phyloP scores from a whole-genome alignment of 2,113 vertebrate species.

The Perca flavescens region DNA sequence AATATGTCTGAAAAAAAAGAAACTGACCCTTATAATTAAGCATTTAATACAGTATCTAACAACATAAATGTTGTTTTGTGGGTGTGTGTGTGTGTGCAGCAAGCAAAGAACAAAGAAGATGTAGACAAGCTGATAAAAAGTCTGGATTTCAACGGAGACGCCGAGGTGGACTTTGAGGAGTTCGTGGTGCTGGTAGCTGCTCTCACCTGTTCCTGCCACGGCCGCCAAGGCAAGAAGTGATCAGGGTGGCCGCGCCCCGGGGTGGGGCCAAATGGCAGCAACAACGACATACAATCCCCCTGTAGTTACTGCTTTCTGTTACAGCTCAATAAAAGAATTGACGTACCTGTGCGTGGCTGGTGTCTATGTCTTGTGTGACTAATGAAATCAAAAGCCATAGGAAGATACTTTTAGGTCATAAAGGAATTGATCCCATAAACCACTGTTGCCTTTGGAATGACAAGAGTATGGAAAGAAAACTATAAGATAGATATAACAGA shows the following conservation, averaged over 20 bases:
- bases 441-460: not conserved
- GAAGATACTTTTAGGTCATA: not conserved
- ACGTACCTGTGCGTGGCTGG: not conserved
- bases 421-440: no score
- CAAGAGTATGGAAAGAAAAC: not conserved
- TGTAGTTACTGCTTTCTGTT: conserved; percentile 1
- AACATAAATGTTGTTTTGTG: not conserved
- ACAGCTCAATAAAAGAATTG: conserved; percentile 38
- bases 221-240: conserved; percentile 31
- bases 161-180: conserved; percentile 85
- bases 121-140: conserved; percentile 77
- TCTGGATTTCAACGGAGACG: conserved; percentile 81
- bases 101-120: conserved; percentile 55
- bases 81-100: conserved; percentile 25
- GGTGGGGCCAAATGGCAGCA: not conserved
- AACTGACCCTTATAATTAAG: no score
- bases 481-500: not conserved
- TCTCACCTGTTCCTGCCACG: conserved; percentile 77
- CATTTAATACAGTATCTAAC: not conserved
- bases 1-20: not conserved
- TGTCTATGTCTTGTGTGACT: conserved; percentile 1
- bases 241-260: not conserved
- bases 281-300: not conserved
- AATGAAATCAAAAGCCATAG: not conserved
- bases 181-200: conserved; percentile 79